These are phyloP conservation scores for Drosophila atripex DNA, from an alignment of 2,888 invertebrate genomes.

Conservation along the genomic window DNA sequence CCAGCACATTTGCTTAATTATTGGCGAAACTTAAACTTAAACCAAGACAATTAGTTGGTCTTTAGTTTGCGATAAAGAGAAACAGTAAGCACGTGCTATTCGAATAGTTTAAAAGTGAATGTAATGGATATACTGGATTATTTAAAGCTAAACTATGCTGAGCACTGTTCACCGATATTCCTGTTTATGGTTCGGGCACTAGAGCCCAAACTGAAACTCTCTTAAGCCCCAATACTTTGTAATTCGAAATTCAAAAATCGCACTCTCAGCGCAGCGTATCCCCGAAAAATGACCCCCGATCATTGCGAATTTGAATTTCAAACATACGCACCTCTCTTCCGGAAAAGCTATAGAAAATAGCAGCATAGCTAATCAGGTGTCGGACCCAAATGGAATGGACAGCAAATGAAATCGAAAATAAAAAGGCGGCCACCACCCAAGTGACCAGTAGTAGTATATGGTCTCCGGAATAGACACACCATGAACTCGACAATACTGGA, in stretches of 20 bases:
- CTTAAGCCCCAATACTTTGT: background rate
- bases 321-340: constrained; percentile 3
- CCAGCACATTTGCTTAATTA: background rate
- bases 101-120: background rate
- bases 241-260: background rate
- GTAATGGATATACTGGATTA: background rate
- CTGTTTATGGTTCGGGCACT: no score
- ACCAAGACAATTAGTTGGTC: background rate
- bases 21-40: background rate
- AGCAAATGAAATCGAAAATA: background rate
- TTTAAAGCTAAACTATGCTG: no score
- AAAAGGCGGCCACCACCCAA: background rate
- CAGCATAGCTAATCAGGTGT: background rate
- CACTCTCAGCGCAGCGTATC: background rate
- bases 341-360: background rate
- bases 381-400: background rate
- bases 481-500: background rate
- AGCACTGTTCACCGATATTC: no score
- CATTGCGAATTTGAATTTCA: constrained; percentile 14
- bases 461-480: background rate
- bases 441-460: background rate
- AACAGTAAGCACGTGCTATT: background rate
- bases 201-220: background rate
- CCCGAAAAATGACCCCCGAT: background rate
- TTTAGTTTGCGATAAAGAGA: background rate